These are phyloP conservation scores for Polypterus senegalus DNA, from an alignment of 2,113 vertebrate genomes.

Conservation along the genomic window DNA sequence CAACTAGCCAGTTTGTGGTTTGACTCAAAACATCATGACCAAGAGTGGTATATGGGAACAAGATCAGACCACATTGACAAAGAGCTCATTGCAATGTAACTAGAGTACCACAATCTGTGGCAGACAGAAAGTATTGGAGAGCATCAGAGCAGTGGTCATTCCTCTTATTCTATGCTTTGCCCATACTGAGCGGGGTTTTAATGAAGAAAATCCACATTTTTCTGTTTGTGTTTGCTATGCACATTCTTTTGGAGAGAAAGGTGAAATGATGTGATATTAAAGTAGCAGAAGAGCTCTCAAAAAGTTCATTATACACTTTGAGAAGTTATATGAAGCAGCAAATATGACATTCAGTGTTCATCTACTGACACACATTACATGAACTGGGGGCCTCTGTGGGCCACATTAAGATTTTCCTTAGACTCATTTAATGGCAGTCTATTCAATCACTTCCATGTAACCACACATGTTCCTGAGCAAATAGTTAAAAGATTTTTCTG, in stretches of 20 bases:
- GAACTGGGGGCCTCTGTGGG: constrained; percentile 17
- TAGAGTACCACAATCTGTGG: background rate
- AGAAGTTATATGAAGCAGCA: constrained; percentile 12
- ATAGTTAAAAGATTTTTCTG: constrained; percentile 10
- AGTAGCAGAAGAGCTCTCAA: constrained; percentile 14
- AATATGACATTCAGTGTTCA: constrained; percentile 18
- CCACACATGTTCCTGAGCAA: constrained; percentile 15
- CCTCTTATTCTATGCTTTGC: background rate
- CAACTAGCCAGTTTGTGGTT: background rate
- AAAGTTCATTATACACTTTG: constrained; percentile 17
- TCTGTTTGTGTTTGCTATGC: background rate
- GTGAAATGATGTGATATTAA: background rate
- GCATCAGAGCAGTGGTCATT: background rate
- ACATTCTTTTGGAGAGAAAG: background rate
- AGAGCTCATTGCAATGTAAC: background rate
- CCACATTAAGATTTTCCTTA: constrained; percentile 21
- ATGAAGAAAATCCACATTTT: background rate
- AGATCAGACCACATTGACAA: background rate
- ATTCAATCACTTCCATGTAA: constrained; percentile 16
- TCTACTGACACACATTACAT: constrained; percentile 16
- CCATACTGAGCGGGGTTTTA: background rate
- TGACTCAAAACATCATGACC: background rate
- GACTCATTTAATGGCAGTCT: constrained; percentile 20
- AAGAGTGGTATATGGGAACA: background rate
- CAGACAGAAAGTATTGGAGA: background rate